These are phyloP conservation scores for Theocolax elegans DNA, from an alignment of 1,140 invertebrate species.

Conservation along the genomic window DNA sequence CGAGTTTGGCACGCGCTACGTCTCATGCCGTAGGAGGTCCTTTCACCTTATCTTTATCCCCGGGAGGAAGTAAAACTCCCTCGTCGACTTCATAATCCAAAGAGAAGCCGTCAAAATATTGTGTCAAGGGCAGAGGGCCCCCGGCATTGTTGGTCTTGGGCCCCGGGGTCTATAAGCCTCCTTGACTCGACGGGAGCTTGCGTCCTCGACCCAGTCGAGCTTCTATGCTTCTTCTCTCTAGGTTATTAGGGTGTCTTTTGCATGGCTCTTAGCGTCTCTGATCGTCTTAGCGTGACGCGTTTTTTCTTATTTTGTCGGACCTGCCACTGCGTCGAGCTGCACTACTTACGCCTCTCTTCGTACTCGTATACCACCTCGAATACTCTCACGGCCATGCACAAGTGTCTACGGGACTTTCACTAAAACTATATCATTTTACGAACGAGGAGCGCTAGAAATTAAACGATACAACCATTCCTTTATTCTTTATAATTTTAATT, in stretches of 20 bases:
- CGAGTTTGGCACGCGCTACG: slow-evolving; percentile 23
- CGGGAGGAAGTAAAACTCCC: slow-evolving; percentile 18
- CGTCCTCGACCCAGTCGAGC: slow-evolving; percentile 42
- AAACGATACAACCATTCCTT: too few species aligned
- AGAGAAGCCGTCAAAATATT: slow-evolving; percentile 52
- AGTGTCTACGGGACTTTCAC: too few species aligned
- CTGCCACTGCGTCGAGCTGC: background rate
- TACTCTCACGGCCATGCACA: background rate
- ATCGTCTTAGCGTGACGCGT: slow-evolving; percentile 19
- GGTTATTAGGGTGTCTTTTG: slow-evolving; percentile 32
- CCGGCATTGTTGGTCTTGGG: background rate
- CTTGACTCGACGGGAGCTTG: slow-evolving; percentile 22
- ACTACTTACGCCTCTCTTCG: background rate
- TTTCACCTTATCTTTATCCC: slow-evolving; percentile 40
- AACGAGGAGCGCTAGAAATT: too few species aligned
- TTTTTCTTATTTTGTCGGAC: background rate
- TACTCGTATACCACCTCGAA: background rate
- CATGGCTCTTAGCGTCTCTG: slow-evolving; percentile 25
- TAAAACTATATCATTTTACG: too few species aligned
- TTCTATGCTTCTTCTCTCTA: slow-evolving; percentile 2
- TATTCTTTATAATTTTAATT: too few species aligned
- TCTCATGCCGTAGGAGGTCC: slow-evolving; percentile 22
- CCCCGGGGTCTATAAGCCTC: background rate
- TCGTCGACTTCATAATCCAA: slow-evolving; percentile 7
- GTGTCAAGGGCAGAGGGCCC: slow-evolving; percentile 50